Evolutionary conservation across 2,113 vertebrate species (phyloP), one percentile per base, ranked within the genome.

Genomic region (Pteropus alecto): DNA sequence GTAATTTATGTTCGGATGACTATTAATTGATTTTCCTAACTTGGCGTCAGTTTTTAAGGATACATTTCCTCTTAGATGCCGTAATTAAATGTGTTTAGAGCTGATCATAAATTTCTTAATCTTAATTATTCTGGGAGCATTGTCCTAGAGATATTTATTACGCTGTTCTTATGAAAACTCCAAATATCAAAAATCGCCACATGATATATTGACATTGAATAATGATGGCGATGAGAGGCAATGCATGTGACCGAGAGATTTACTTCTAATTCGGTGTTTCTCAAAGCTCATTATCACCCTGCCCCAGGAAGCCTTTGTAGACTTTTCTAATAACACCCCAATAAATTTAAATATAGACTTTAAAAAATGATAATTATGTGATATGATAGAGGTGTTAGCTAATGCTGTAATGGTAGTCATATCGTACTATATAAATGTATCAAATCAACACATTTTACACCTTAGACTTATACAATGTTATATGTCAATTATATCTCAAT

Each of bases 21-120:
- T 84, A 58, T 90, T 92, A 18, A 38, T 38, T 97, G 82, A 86
- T 73, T 94, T 97, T 97, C 28, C 74, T 79, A 73, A 68, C 13
- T 67, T 89, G 35, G 61, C 86, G 38, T 96, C 79, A 12, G 15
- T 93, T 93, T 95, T 83, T 83, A 67, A 96, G 67, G 71, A 15
- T 97, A 58, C 86, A 51, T 95, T 56, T 86, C 56, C 35, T 83
- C 61, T 78, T 81, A 63, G 82, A 93, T 93, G 48, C 71, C 82
- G 15, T 95, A 87, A 95, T 87, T 94, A 90, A 96, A 89, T 95
- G 35, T 95, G 6, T 74, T 93, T 93, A 88, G 86, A 96, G 58
- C 56, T 95, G 65, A 81, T 82, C 24, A 26, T 91, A 93, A 90
- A 26, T 97, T 96, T 88, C 65, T 93, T 88, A 48, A 46, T 76